A percentile compares a stretch with the other conserved stretches of the same genome.
Evolutionary conservation across 2,888 invertebrate genomes (phyloP).

Genomic region (Cepaea hortensis): DNA sequence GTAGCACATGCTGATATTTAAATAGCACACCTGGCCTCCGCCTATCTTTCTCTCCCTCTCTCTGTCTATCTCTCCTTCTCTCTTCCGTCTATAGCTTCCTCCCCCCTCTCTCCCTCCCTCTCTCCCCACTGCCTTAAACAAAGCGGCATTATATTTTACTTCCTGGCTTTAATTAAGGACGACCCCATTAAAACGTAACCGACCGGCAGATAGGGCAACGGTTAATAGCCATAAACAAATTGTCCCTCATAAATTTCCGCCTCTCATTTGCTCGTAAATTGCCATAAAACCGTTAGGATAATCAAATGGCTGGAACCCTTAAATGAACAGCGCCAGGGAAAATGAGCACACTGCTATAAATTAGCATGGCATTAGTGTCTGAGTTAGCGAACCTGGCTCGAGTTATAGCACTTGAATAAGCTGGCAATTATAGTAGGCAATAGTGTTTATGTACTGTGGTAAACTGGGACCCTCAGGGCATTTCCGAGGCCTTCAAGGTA

Average conservation of each 20-base stretch:
- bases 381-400: too few species aligned
- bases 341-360: too few species aligned
- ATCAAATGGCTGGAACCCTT: not conserved
- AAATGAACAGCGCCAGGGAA: too few species aligned
- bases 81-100: not conserved
- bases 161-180: not conserved
- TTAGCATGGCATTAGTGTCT: too few species aligned
- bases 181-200: not conserved
- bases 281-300: not conserved
- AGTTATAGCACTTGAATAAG: too few species aligned
- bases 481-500: too few species aligned
- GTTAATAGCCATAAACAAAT: not conserved
- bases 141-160: not conserved
- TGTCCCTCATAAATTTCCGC: not conserved
- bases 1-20: too few species aligned
- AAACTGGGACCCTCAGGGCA: too few species aligned
- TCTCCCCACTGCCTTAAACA: not conserved
- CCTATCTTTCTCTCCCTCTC: not conserved
- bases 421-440: too few species aligned
- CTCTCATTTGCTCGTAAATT: not conserved
- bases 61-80: not conserved
- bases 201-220: not conserved
- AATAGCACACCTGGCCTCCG: not conserved
- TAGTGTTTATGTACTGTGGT: too few species aligned
- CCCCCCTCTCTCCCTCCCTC: not conserved